Base-by-base conservation (phyloP, 2,888 invertebrate species). In the Achlya flavicornis region DNA sequence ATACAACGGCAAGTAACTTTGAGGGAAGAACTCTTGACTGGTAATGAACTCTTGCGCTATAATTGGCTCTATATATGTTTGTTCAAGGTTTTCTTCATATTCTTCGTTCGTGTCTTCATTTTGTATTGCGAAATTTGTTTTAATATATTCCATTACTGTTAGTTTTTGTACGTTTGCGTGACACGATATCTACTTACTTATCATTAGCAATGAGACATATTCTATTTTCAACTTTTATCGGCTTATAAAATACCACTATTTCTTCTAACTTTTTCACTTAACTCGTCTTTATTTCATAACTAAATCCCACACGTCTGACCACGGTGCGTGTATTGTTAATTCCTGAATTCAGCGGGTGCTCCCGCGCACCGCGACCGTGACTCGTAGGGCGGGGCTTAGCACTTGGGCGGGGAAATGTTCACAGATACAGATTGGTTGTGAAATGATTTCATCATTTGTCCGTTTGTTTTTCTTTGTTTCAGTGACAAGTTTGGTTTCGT, bases 1-100 rank as follows among this genome's bases (percentile, higher is more conserved):
- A 64, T 83, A 80, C 73, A 89, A 82, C 1, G 89, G 89, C 61
- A 89, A 69, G 63, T 84, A 90, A 14, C 75, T 80, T 3, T 78
- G 78, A 8, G 78, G 74, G 35, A 76, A 72, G 5, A 77, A 64
- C 7, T 83, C 83, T 61, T 77, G 79, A 14, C 71, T 70, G 4
- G 68, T 61, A n/a, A 65, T 58, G 0, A 46, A 46, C n/a, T 78
- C 79, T 26, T 73, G 60, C 0, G 60, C 2, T 14, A 60, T 10
- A 41, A 41, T 16, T 14, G 60, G 58, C 66, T 64, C 12, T 64
- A 64, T 33, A 66, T 62, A 14, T 19, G 65, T 26, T 60, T 60
- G 41, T n/a, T 60, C 41, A 4, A 60, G 43, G 35, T 43, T 41
- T 19, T 76, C 72, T 5, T 70, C 68, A 19, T 80, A 74, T 57